Conservation (phyloP, 2,113 vertebrate genomes). For the Columbina picui region DNA sequence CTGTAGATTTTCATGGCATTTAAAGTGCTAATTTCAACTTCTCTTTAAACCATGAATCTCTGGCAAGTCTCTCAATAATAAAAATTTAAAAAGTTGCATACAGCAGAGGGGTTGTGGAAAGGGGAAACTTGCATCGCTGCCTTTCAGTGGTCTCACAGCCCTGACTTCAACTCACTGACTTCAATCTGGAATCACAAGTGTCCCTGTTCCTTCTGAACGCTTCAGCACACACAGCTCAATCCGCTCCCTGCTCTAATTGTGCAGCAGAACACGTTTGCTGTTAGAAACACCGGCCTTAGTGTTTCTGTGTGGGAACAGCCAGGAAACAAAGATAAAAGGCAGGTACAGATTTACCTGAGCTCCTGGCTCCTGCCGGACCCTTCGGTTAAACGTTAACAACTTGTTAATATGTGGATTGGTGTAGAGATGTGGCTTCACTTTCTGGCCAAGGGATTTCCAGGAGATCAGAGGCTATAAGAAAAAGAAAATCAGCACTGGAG, state of each 20-base stretch:
- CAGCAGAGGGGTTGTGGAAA: not conserved
- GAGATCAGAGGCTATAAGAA: not conserved
- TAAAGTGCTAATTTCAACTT: not conserved
- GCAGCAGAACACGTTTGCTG: not conserved
- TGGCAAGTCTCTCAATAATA: not conserved
- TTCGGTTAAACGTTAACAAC: not conserved
- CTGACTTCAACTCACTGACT: rapidly evolving
- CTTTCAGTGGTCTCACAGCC: not conserved
- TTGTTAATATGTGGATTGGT: rapidly evolving
- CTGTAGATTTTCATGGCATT: not conserved
- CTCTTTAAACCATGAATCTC: not conserved
- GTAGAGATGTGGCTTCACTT: rapidly evolving
- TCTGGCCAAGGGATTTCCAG: not conserved
- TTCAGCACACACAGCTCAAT: rapidly evolving
- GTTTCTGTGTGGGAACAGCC: not conserved
- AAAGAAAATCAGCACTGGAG: not conserved
- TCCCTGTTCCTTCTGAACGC: not conserved
- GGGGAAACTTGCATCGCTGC: not conserved
- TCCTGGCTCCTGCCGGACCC: rapidly evolving
- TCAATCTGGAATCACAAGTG: not conserved
- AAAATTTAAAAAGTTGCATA: not conserved
- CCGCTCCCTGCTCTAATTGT: not conserved
- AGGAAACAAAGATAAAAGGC: not conserved
- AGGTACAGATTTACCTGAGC: not conserved
- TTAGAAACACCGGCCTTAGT: not conserved